Percentiles rank a stretch among this genome's conserved stretches.
phyloP scores from a whole-genome alignment of 2,797 vertebrate species.

The Adrianichthys oophorus region DNA sequence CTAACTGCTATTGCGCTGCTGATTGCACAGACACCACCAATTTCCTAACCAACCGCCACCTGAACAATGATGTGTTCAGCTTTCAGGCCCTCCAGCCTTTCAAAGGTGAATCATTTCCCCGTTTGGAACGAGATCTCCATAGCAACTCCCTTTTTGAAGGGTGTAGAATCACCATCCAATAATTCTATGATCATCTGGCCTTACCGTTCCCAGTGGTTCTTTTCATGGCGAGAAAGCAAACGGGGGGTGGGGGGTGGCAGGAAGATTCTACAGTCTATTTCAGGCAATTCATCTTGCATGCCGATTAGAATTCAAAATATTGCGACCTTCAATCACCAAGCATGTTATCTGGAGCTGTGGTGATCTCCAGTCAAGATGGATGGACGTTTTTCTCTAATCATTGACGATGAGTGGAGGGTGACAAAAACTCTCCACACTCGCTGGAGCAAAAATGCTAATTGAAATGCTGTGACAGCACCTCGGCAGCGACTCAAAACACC shows the following conservation, averaged over 20 bases:
- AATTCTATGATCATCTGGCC: slow-evolving; percentile 99
- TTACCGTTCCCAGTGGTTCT: slow-evolving; percentile 99
- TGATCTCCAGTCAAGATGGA: slow-evolving; percentile 99
- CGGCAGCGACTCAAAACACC: slow-evolving; percentile 89
- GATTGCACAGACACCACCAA: slow-evolving; percentile 99
- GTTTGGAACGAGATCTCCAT: slow-evolving; percentile 99
- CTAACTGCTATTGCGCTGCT: slow-evolving; percentile 99
- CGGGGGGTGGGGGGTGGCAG: slow-evolving; percentile 82
- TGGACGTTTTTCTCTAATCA: slow-evolving; percentile 99
- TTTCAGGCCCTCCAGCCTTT: slow-evolving; percentile 99
- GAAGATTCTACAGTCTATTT: slow-evolving; percentile 99
- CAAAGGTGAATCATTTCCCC: slow-evolving; percentile 99
- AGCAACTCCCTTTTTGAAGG: slow-evolving; percentile 99
- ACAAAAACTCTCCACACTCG: slow-evolving; percentile 99
- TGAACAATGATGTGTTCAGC: slow-evolving; percentile 99
- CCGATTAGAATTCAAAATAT: slow-evolving; percentile 99
- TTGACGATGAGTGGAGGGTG: slow-evolving; percentile 98
- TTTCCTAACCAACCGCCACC: slow-evolving; percentile 99
- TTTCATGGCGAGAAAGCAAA: slow-evolving; percentile 98
- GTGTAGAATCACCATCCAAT: slow-evolving; percentile 99
- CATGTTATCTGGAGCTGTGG: slow-evolving; percentile 99
- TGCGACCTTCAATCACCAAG: slow-evolving; percentile 99
- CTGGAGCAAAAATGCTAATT: slow-evolving; percentile 98
- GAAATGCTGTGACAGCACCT: slow-evolving; percentile 97
- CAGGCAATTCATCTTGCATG: slow-evolving; percentile 99